A percentile compares a stretch with the other conserved stretches of the same genome.
Conservation (phyloP, 2,797 vertebrate genomes). For the Alauda arvensis region DNA sequence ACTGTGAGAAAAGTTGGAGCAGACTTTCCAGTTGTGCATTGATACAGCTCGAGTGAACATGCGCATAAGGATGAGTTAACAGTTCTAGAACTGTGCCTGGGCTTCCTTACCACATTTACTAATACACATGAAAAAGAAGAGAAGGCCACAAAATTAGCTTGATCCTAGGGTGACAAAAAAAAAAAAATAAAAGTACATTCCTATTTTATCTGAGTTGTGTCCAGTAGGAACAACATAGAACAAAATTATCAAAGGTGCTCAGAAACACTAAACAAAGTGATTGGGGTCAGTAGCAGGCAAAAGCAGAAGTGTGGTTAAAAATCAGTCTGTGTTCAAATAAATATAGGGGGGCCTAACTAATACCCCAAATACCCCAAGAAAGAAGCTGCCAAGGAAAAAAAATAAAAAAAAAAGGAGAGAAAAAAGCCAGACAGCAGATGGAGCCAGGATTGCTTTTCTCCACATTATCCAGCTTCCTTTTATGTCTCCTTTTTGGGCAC, state of each 20-base stretch:
- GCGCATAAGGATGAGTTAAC: background rate
- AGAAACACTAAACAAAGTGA: background rate
- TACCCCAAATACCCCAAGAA: background rate
- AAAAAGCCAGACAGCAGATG: background rate
- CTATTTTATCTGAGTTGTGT: background rate
- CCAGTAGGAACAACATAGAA: background rate
- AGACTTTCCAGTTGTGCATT: background rate
- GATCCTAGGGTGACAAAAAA: background rate
- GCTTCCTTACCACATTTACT: background rate
- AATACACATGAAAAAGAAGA: background rate
- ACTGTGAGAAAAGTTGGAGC: background rate
- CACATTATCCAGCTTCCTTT: background rate
- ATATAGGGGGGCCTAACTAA: background rate
- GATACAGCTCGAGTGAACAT: background rate
- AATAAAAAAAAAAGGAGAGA: too few species aligned
- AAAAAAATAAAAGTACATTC: background rate
- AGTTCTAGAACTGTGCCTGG: background rate
- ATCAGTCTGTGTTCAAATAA: background rate
- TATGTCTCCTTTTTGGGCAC: background rate
- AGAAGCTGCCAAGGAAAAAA: background rate
- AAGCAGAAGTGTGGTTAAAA: background rate
- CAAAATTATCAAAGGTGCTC: background rate
- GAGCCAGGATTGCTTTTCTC: slow-evolving; percentile 34
- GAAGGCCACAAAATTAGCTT: background rate
- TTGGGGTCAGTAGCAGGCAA: background rate